Conservation (phyloP, 2,113 vertebrate genomes). For the Elephantulus edwardii region DNA sequence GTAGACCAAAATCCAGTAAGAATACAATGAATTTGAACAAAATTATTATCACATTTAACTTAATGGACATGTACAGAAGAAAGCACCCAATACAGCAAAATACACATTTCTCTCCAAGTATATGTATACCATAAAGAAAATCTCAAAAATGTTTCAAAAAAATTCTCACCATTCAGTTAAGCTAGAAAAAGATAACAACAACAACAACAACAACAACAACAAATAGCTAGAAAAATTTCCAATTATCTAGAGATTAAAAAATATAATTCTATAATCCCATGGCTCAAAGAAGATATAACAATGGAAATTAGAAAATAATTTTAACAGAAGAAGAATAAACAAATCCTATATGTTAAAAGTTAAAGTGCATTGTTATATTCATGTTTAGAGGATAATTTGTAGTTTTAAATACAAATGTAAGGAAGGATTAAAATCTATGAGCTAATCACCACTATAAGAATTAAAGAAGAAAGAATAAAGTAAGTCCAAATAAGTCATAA, state of each 20-base stretch:
- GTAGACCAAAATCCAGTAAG: background rate
- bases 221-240: background rate
- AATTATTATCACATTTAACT: background rate
- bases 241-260: constrained; percentile 37
- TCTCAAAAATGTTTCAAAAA: constrained; percentile 36
- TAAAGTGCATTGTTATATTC: background rate
- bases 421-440: background rate
- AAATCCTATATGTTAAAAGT: background rate
- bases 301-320: constrained; percentile 21
- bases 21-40: background rate
- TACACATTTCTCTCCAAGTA: background rate
- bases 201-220: background rate
- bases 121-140: background rate
- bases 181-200: constrained; percentile 7
- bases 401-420: background rate
- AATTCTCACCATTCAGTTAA: background rate
- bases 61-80: background rate
- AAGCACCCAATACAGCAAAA: background rate
- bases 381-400: background rate
- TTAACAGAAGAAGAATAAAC: background rate
- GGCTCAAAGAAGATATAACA: constrained; percentile 37
- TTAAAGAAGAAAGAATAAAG: background rate
- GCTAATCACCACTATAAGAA: background rate
- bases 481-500: background rate
- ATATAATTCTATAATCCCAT: background rate